A percentile compares a stretch with the other conserved stretches of the same genome.
These are phyloP conservation scores for Eucidaris tribuloides DNA, from an alignment of 35 echinoderm and acorn worm species.

Conservation along the genomic window DNA sequence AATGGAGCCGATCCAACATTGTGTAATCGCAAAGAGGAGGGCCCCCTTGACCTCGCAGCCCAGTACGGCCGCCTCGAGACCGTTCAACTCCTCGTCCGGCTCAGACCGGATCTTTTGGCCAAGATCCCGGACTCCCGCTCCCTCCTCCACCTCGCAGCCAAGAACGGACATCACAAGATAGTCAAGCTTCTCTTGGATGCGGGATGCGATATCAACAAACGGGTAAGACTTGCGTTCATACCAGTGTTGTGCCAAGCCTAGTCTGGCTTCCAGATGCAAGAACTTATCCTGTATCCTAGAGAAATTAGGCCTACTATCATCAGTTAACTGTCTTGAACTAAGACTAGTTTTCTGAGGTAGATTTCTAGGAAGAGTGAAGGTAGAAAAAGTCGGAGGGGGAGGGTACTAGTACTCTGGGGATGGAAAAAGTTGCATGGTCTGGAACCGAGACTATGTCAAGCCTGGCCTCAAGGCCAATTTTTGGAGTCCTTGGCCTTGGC, in stretches of 20 bases:
- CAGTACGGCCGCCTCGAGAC: conserved; percentile 89
- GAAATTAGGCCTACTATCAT: too few relatives aligned
- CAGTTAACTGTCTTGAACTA: too few relatives aligned
- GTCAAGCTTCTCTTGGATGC: conserved; percentile 71
- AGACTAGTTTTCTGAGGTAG: too few relatives aligned
- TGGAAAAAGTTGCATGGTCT: too few relatives aligned
- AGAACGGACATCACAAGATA: conserved; percentile 82
- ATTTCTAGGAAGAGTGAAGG: too few relatives aligned
- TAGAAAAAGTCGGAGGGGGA: too few relatives aligned
- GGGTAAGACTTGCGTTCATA: conserved; percentile 32
- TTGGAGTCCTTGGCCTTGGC: too few relatives aligned
- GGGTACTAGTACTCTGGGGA: too few relatives aligned
- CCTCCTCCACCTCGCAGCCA: conserved; percentile 85
- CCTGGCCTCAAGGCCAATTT: too few relatives aligned
- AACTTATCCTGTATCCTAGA: too few relatives aligned
- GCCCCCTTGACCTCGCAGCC: conserved; percentile 79
- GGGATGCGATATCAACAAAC: conserved; percentile 92
- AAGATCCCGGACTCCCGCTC: conserved; percentile 60
- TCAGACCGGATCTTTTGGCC: conserved; percentile 45
- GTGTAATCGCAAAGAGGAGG: conserved; percentile 86
- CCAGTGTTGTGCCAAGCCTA: background rate
- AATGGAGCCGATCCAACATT: conserved; percentile 76
- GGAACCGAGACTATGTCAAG: too few relatives aligned
- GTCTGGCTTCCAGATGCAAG: too few relatives aligned
- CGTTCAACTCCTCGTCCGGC: conserved; percentile 63